phyloP scores from a whole-genome alignment of 2,797 vertebrate genomes.

The Pyrrhura leucotis region DNA sequence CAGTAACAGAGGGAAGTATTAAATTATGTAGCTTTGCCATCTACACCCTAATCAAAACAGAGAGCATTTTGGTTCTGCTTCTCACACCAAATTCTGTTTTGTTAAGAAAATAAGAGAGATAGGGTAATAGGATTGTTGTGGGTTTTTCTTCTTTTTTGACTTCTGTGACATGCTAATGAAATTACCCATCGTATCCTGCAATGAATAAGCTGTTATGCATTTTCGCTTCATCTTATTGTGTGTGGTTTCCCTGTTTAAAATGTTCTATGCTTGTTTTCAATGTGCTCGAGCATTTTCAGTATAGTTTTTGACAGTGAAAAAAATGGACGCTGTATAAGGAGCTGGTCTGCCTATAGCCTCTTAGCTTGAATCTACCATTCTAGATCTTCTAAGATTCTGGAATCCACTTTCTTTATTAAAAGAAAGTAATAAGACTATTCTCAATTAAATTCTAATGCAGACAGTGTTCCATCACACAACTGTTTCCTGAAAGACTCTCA shows the following conservation, averaged over 20 bases:
- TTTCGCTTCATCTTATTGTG: neutral
- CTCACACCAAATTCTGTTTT: neutral
- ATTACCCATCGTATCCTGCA: neutral
- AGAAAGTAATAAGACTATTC: neutral
- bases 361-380: neutral
- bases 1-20: neutral
- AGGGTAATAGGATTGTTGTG: neutral
- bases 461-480: neutral
- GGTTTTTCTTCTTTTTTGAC: neutral
- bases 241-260: neutral
- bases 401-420: neutral
- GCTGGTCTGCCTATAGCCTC: neutral
- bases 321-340: neutral
- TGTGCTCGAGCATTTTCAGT: neutral
- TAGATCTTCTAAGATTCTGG: neutral
- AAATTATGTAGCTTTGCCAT: neutral
- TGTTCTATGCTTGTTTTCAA: neutral
- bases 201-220: neutral
- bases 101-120: neutral
- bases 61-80: neutral
- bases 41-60: neutral
- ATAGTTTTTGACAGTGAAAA: neutral
- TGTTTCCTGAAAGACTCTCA: neutral
- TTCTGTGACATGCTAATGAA: neutral
- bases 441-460: neutral